Evolutionary conservation across 2,113 vertebrate species (phyloP).

Genomic region (Mobula birostris): DNA sequence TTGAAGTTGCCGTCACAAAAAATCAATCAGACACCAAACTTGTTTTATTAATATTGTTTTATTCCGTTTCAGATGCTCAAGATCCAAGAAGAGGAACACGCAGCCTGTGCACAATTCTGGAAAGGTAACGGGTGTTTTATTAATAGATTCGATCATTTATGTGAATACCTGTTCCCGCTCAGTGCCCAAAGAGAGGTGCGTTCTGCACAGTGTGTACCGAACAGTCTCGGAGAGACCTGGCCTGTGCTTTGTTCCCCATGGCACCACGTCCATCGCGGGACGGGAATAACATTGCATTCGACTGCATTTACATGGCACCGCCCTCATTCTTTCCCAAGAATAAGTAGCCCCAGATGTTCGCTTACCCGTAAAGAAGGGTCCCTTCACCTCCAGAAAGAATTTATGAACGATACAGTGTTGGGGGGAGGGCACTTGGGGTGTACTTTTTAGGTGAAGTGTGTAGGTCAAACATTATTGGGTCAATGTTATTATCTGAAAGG

Average conservation of each 20-base stretch:
- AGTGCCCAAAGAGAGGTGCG: neutral
- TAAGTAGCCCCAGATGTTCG: too few species aligned
- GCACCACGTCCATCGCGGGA: neutral
- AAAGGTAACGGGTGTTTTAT: neutral
- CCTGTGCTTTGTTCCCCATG: neutral
- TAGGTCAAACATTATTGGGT: neutral
- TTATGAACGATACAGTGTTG: neutral
- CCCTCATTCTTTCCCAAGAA: neutral
- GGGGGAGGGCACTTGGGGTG: neutral
- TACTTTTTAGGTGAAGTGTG: neutral
- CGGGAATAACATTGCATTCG: neutral
- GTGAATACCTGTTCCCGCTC: neutral
- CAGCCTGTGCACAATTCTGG: neutral
- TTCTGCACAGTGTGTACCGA: too few species aligned
- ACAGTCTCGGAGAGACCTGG: too few species aligned
- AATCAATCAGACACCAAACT: too few species aligned
- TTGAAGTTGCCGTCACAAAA: neutral
- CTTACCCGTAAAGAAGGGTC: too few species aligned
- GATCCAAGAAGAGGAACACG: neutral
- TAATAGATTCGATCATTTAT: neutral
- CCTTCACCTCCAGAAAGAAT: neutral
- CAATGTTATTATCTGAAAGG: neutral
- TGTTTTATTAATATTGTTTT: neutral
- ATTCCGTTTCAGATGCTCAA: slow-evolving; percentile 15
- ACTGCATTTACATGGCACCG: too few species aligned